Evolutionary conservation across 1,140 invertebrate genomes (phyloP), one percentile per base, ranked within the genome.

Genomic region (Drosophila murphyi): DNA sequence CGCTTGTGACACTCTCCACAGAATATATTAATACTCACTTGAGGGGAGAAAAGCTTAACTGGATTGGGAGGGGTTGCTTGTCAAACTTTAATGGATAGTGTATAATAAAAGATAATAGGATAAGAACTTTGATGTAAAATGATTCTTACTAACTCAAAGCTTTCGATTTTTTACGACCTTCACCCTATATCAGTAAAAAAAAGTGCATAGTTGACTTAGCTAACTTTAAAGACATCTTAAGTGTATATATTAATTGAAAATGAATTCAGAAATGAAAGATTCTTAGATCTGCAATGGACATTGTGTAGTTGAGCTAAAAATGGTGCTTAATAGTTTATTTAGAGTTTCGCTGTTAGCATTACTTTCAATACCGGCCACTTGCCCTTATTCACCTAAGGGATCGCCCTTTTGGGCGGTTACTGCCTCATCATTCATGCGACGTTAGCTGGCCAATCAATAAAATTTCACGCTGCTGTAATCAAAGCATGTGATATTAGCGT

Each of bases 391-490:
- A 60, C 4, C 6, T 29, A 35, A n/a, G 12, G 31, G 54, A 29
- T 56, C 54, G 54, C 20, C 7, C 54, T 48, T 20, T 59, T 43
- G 29, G 45, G n/a, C 55, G 29, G 32, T 45, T 32, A 29, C 51
- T 55, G 68, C 4, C 48, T 72, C 80, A 79, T 73, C 77, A 62
- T 72, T 82, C 69, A 80, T 80, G 63, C 77, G 73, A 80, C 60
- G 74, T 71, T 86, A 72, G 78, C 62, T 72, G 85, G 85, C 80
- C 89, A 91, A 91, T 91, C 89, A 89, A 91, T 91, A 91, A 89
- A 91, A 89, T 91, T 91, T 91, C 89, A 91, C 89, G 89, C 76
- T 88, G 67, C 85, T 82, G 79, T 91, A 91, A 89, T 91, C 89
- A 91, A 91, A 91, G 89, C 89, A 82, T 83, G 85, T 74, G 89